phyloP scores from a whole-genome alignment of 2,888 invertebrate genomes.

The Dorcus parallelipipedus region DNA sequence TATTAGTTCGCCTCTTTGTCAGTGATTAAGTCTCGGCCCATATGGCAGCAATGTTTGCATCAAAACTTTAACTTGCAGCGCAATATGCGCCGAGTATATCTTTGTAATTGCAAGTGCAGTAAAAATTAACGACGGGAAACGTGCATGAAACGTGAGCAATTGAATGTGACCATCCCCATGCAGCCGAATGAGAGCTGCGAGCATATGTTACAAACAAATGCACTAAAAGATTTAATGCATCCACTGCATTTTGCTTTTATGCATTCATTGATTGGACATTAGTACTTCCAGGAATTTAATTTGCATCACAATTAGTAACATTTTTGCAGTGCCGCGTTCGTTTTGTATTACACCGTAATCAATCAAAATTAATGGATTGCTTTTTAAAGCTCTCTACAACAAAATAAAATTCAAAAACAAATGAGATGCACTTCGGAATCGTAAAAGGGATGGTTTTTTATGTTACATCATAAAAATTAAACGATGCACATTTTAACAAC shows the following conservation, averaged over 20 bases:
- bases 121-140: slow-evolving; percentile 50
- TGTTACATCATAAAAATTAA: too few species aligned
- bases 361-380: too few species aligned
- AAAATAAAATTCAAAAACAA: too few species aligned
- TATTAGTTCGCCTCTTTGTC: slow-evolving; percentile 3
- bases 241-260: slow-evolving; percentile 10
- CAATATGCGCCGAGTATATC: slow-evolving; percentile 29
- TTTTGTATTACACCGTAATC: too few species aligned
- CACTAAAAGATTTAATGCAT: slow-evolving; percentile 41
- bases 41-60: slow-evolving; percentile 9
- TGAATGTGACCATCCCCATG: slow-evolving; percentile 44
- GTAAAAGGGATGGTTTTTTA: too few species aligned
- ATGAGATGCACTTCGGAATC: too few species aligned
- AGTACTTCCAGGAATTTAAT: not conserved
- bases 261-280: not conserved
- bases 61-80: slow-evolving; percentile 18
- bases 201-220: slow-evolving; percentile 28
- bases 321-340: not conserved
- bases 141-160: slow-evolving; percentile 47
- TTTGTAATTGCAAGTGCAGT: slow-evolving; percentile 45
- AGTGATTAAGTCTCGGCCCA: slow-evolving; percentile 12
- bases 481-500: too few species aligned
- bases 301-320: not conserved
- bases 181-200: slow-evolving; percentile 11
- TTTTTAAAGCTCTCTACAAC: too few species aligned